Conservation (phyloP, 2,113 vertebrate genomes). For the Holacanthus passer region DNA sequence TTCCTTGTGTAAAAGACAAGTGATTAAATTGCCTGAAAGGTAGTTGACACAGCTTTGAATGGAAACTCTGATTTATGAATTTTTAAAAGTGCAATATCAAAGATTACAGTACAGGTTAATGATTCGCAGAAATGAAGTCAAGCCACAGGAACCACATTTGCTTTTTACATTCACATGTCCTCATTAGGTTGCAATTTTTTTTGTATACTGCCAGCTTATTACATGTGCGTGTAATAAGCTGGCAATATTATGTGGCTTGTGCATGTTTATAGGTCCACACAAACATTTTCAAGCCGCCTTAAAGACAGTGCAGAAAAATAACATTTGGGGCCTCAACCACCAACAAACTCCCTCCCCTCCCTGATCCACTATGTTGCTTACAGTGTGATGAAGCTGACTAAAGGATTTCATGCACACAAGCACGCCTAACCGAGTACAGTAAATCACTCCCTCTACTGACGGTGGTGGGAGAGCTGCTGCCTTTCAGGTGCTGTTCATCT, state of each 20-base stretch:
- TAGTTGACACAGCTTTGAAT: neutral
- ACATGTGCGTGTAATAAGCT: slow-evolving; percentile 7
- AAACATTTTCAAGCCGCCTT: slow-evolving; percentile 45
- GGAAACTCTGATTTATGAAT: neutral
- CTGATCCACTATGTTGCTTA: slow-evolving; percentile 14
- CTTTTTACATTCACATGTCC: slow-evolving; percentile 14
- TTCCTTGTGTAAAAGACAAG: neutral
- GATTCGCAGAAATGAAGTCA: neutral
- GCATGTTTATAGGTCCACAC: slow-evolving; percentile 57
- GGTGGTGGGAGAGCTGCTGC: slow-evolving; percentile 37
- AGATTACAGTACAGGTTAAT: neutral
- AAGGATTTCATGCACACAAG: slow-evolving; percentile 45
- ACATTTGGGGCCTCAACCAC: slow-evolving; percentile 12
- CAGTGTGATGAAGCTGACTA: slow-evolving; percentile 50
- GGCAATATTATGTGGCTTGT: slow-evolving; percentile 38
- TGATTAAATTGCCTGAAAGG: neutral
- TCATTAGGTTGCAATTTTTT: neutral
- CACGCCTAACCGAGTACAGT: slow-evolving; percentile 30
- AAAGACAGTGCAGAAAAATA: slow-evolving; percentile 34
- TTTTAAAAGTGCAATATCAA: neutral
- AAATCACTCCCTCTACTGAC: slow-evolving; percentile 72
- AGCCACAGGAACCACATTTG: slow-evolving; percentile 16
- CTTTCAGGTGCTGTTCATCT: slow-evolving; percentile 84
- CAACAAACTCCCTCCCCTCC: slow-evolving; percentile 20
- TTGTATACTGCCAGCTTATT: slow-evolving; percentile 13